Evolutionary conservation across 2,113 vertebrate species (phyloP).

Genomic region (Ancistrus triradiatus): DNA sequence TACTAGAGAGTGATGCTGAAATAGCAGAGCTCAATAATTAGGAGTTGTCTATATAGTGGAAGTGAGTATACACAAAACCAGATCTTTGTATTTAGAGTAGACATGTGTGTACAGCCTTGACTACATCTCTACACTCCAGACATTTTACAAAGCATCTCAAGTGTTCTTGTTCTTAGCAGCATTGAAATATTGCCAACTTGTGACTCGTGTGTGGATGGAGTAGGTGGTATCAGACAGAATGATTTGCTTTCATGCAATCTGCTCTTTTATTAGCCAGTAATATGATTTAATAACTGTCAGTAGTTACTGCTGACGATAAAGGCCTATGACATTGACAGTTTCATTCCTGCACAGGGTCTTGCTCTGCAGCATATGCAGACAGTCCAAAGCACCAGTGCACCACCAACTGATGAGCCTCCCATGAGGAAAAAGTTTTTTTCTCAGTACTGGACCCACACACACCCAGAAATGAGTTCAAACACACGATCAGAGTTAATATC

Average conservation of each 20-base stretch:
- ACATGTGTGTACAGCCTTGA: too few relatives aligned
- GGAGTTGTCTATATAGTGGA: too few relatives aligned
- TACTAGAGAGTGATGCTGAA: too few relatives aligned
- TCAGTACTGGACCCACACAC: conserved; percentile 2
- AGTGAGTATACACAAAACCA: too few relatives aligned
- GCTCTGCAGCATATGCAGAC: neutral
- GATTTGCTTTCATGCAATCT: neutral
- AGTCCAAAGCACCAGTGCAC: neutral
- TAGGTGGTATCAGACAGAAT: neutral
- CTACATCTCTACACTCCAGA: too few relatives aligned
- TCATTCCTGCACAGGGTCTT: neutral
- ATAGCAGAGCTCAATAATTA: too few relatives aligned
- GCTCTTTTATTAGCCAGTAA: conserved; percentile 7
- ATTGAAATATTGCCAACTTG: conserved; percentile 1
- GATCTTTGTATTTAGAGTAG: too few relatives aligned
- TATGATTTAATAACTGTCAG: conserved; percentile 35
- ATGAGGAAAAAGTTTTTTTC: conserved; percentile 18
- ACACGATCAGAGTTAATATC: conserved; percentile 50
- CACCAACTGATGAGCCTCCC: neutral
- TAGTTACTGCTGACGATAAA: conserved; percentile 25
- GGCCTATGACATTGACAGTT: conserved; percentile 4
- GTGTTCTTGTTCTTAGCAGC: neutral
- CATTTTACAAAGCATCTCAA: too few relatives aligned
- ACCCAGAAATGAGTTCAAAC: conserved; percentile 26
- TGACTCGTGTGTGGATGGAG: conserved; percentile 1